Base-by-base conservation (phyloP, 2,888 invertebrate genomes). In the Limnephilus auricula region DNA sequence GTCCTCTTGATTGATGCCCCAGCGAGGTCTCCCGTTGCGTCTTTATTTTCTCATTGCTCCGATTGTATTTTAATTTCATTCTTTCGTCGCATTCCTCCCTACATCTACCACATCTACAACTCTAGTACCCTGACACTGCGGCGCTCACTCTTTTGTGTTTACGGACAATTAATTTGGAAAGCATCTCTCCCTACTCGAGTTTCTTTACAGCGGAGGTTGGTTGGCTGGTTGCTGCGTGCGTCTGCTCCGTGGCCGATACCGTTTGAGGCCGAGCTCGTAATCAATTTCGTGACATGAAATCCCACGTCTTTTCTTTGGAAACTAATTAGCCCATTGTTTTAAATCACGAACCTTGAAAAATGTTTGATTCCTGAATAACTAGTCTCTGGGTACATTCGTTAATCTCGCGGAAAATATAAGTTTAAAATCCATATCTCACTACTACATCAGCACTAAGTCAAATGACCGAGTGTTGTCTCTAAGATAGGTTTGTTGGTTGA, bases 111-210 rank as follows among this genome's bases (percentile, higher is more conserved):
- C 50, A 25, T 65, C 65, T 25, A 25, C 65, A 6, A 2, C 65
- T 65, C 65, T 65, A 65, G 65, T 65, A 65, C 65, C 1, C 65
- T 82, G 32, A 65, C 45, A 18, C 87, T 32, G 30, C 83, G 87
- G 30, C 79, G 79, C 78, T 84, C 80, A 18, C 87, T 82, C 91
- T 82, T 88, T 91, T 90, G 87, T 86, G 90, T 92, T 92, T 65
- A 89, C 90, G 90, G 89, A 89, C 91, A 90, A 91, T 92, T 92
- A 91, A 92, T 91, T 92, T 91, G 82, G 91, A 91, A 91, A 90
- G 90, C 83, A 90, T 86, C 90, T 79, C 82, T 79, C 85, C 32
- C 85, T 50, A 31, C 50, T 32, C 65, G 84, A 85, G 84, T 85
- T 82, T 90, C 65, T 40, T 84, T 84, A 45, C 40, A 40, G 37